These are phyloP conservation scores for Gila robusta DNA, from an alignment of 2,797 vertebrate species.

Conservation along the genomic window DNA sequence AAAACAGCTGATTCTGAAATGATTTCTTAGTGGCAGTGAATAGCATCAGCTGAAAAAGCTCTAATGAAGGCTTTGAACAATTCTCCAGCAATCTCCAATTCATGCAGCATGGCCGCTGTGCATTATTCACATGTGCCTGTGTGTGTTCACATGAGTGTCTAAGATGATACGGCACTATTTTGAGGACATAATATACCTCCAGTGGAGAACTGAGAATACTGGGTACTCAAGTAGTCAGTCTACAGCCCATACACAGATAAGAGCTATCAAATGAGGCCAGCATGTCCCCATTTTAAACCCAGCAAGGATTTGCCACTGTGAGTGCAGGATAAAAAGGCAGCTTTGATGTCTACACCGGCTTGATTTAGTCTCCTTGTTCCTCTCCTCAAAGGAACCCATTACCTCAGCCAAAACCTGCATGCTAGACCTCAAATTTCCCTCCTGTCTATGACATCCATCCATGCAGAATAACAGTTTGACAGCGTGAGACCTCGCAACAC, in stretches of 20 bases:
- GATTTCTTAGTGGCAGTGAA: background rate
- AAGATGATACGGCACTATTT: conserved; percentile 1
- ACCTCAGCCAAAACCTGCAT: conserved; percentile 10
- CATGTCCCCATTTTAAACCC: conserved; percentile 40
- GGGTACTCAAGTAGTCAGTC: conserved; percentile 19
- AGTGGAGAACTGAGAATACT: conserved; percentile 32
- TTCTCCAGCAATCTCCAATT: background rate
- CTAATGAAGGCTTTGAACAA: background rate
- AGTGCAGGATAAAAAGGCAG: conserved; percentile 37
- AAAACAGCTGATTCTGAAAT: background rate
- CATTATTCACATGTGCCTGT: background rate
- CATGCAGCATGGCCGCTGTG: background rate
- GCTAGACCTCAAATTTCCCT: conserved; percentile 2
- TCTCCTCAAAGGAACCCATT: conserved; percentile 41
- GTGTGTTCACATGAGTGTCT: background rate
- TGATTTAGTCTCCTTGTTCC: conserved; percentile 18
- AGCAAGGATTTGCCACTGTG: conserved; percentile 25
- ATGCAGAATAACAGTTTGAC: conserved; percentile 25
- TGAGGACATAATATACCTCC: conserved; percentile 37
- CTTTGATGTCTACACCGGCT: conserved; percentile 41
- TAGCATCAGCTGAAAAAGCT: background rate
- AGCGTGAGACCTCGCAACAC: conserved; percentile 1
- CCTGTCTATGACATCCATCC: conserved; percentile 8
- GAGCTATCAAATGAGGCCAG: conserved; percentile 52
- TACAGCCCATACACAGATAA: conserved; percentile 37